These are phyloP conservation scores for Apamea crenata DNA, from an alignment of 2,888 invertebrate genomes.

Conservation along the genomic window DNA sequence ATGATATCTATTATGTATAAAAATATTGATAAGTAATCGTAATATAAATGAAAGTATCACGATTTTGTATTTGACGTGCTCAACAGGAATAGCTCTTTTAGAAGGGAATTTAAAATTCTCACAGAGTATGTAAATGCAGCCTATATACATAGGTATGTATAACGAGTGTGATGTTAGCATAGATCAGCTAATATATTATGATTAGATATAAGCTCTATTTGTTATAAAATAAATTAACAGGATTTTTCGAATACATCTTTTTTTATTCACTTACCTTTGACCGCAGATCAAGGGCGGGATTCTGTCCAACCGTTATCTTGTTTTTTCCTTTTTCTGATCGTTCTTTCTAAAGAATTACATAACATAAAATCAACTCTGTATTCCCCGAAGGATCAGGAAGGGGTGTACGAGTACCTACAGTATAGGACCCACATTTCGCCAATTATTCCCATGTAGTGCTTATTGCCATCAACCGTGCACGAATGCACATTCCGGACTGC, in stretches of 20 bases:
- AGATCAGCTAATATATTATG: constrained; percentile 28
- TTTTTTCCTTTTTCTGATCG: too few relatives aligned
- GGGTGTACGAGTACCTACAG: neutral
- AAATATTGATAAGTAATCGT: neutral
- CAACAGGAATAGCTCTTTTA: constrained; percentile 16
- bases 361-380: neutral
- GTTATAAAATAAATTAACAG: constrained; percentile 55
- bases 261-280: constrained; percentile 1
- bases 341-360: neutral
- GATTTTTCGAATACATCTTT: constrained; percentile 29
- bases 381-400: neutral
- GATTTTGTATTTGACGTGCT: constrained; percentile 29
- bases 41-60: neutral
- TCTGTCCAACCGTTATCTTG: neutral
- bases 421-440: neutral
- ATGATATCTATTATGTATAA: constrained; percentile 19
- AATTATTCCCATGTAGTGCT: too few relatives aligned
- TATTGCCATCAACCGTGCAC: too few relatives aligned
- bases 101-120: constrained; percentile 20
- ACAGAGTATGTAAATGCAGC: constrained; percentile 4
- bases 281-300: neutral
- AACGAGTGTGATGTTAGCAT: constrained; percentile 32
- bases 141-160: constrained; percentile 4
- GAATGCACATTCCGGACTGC: too few relatives aligned
- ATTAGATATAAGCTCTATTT: constrained; percentile 49